phyloP scores from a whole-genome alignment of 2,113 vertebrate genomes.

The Tetrao urogallus region DNA sequence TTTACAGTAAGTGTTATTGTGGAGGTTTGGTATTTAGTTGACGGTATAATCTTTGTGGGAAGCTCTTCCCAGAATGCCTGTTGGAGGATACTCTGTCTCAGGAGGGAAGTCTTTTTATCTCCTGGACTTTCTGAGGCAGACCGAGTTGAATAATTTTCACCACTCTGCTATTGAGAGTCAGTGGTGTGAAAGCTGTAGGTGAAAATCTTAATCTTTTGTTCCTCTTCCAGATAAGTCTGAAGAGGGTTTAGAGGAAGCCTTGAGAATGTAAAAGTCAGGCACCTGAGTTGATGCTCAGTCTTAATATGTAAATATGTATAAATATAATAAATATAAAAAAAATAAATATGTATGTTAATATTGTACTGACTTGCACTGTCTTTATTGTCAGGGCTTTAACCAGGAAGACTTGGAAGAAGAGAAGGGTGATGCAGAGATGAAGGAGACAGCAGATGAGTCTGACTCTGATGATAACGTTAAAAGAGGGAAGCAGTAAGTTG shows the following conservation, averaged over 20 bases:
- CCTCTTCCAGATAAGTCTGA: background rate
- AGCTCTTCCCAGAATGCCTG: background rate
- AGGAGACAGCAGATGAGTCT: conserved; percentile 82
- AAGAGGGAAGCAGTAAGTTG: conserved; percentile 89
- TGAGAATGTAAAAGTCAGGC: background rate
- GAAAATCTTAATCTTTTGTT: background rate
- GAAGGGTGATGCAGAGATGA: conserved; percentile 76
- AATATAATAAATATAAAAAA: no score
- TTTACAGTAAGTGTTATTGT: conserved; percentile 88
- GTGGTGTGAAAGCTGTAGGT: background rate
- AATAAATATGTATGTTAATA: no score
- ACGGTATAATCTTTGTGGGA: background rate
- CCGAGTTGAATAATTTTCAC: background rate
- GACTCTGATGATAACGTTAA: conserved; percentile 94
- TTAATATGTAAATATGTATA: no score
- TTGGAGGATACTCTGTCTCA: background rate
- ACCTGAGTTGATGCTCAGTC: background rate
- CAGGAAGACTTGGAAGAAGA: conserved; percentile 96
- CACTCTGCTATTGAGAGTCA: background rate
- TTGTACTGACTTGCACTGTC: background rate
- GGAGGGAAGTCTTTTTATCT: background rate
- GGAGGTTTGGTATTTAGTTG: background rate
- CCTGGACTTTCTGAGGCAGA: background rate
- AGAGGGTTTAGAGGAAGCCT: background rate
- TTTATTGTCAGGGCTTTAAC: conserved; percentile 90